phyloP scores from a whole-genome alignment of 2,113 vertebrate genomes.

The Equus quagga region DNA sequence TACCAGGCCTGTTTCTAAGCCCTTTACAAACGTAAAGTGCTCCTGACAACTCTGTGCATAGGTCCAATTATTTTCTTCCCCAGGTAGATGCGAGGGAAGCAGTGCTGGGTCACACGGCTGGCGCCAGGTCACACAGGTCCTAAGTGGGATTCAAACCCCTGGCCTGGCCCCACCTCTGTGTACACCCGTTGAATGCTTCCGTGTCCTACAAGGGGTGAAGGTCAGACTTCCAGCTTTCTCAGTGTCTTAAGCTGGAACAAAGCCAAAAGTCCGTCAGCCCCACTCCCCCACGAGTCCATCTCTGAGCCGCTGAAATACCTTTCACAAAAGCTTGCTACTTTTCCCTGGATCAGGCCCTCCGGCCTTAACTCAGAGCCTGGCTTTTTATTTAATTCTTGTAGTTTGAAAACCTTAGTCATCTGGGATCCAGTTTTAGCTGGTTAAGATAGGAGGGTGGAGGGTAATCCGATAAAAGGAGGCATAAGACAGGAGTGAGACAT shows the following conservation, averaged over 20 bases:
- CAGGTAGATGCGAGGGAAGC: too few species aligned
- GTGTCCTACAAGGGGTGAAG: too few species aligned
- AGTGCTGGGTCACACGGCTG: not conserved
- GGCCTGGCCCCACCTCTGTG: not conserved
- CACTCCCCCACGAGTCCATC: not conserved
- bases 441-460: not conserved
- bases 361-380: not conserved
- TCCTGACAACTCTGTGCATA: not conserved
- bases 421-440: not conserved
- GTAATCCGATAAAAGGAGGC: too few species aligned
- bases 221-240: not conserved
- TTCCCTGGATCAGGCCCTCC: not conserved
- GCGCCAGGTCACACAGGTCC: rapidly evolving
- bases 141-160: not conserved
- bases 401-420: not conserved
- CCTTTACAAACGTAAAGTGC: not conserved
- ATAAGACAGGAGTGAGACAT: not conserved
- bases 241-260: not conserved
- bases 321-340: not conserved
- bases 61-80: not conserved
- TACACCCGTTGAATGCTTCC: rapidly evolving
- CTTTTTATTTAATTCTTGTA: not conserved
- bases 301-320: not conserved
- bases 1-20: not conserved
- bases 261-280: not conserved